Evolutionary conservation across 2,797 vertebrate genomes (phyloP).

Genomic region (Sarcoramphus papa): DNA sequence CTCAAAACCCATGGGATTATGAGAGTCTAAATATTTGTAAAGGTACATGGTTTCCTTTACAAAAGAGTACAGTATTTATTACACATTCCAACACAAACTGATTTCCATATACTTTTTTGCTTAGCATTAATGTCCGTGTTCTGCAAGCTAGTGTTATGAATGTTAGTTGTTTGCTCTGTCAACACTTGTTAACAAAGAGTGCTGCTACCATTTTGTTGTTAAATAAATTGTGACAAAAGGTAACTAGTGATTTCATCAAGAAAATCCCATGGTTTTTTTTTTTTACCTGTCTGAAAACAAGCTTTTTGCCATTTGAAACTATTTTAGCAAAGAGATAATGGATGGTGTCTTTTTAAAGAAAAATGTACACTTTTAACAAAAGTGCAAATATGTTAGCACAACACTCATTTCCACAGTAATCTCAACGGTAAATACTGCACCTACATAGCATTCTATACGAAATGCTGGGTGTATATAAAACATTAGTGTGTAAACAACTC

Average conservation of each 20-base stretch:
- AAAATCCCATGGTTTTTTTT: background rate
- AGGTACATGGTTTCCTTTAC: background rate
- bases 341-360: background rate
- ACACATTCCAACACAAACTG: background rate
- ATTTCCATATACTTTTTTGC: background rate
- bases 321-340: background rate
- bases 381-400: background rate
- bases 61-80: background rate
- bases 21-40: background rate
- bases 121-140: background rate
- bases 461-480: background rate
- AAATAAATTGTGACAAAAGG: background rate
- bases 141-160: background rate
- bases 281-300: background rate
- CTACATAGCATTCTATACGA: background rate
- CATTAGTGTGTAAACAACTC: background rate
- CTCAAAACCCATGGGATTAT: background rate
- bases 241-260: background rate
- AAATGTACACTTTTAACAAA: background rate
- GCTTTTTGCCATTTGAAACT: background rate
- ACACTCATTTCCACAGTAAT: background rate
- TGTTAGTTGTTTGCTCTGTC: background rate
- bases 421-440: background rate
- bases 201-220: background rate
- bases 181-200: background rate